phyloP scores from a whole-genome alignment of 1,140 invertebrate genomes.

The Leguminivora glycinivorella region DNA sequence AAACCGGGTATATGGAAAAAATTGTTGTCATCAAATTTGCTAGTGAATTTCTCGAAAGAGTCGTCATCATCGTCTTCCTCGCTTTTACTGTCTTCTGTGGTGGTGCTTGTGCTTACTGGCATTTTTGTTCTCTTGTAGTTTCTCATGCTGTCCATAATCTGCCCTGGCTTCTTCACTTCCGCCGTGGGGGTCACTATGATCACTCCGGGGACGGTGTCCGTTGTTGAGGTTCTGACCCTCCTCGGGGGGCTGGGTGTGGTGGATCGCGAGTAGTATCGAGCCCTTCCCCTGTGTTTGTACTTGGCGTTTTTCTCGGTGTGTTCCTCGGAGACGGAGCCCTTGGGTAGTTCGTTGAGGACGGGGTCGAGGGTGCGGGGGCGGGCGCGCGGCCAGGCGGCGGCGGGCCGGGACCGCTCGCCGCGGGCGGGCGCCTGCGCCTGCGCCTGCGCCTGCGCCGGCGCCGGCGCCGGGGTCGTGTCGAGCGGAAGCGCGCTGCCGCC shows the following conservation, averaged over 20 bases:
- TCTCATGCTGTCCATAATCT: slow-evolving; percentile 64
- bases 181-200: slow-evolving; percentile 65
- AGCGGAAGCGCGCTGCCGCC: slow-evolving; percentile 51
- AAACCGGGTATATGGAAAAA: slow-evolving; percentile 66
- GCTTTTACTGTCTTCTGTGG: slow-evolving; percentile 51
- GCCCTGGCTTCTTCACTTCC: slow-evolving; percentile 60
- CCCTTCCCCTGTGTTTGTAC: slow-evolving; percentile 71
- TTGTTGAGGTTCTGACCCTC: slow-evolving; percentile 38
- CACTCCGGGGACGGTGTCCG: slow-evolving; percentile 35
- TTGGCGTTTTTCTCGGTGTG: slow-evolving; percentile 70
- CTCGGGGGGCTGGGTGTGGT: slow-evolving; percentile 53
- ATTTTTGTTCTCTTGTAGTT: slow-evolving; percentile 63
- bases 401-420: slow-evolving; percentile 51
- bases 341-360: slow-evolving; percentile 67
- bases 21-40: slow-evolving; percentile 56
- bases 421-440: too few relatives aligned
- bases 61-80: slow-evolving; percentile 53
- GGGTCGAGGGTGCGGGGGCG: slow-evolving; percentile 57
- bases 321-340: slow-evolving; percentile 62
- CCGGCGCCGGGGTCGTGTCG: slow-evolving; percentile 50
- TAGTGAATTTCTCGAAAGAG: slow-evolving; percentile 56
- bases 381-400: slow-evolving; percentile 44
- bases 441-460: too few relatives aligned
- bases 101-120: slow-evolving; percentile 41
- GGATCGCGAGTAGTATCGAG: slow-evolving; percentile 56